Evolutionary conservation across 2,797 vertebrate genomes (phyloP).

Genomic region (Cetoscarus ocellatus): DNA sequence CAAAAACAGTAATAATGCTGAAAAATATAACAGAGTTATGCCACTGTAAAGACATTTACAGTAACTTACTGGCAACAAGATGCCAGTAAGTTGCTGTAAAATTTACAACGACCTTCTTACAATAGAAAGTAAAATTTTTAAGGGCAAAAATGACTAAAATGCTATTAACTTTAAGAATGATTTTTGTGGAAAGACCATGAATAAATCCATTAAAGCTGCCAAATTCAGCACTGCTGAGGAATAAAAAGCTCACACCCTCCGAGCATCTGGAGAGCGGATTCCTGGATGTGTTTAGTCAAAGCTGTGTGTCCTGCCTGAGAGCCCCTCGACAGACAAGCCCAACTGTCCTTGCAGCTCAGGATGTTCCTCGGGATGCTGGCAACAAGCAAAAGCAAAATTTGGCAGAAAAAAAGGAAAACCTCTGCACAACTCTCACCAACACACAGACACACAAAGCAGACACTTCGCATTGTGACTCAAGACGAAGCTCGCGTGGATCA

Average conservation of each 20-base stretch:
- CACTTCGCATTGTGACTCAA: conserved; percentile 57
- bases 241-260: not conserved
- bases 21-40: too few relatives aligned
- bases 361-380: conserved; percentile 7
- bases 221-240: not conserved
- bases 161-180: too few relatives aligned
- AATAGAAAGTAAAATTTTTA: too few relatives aligned
- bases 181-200: not conserved
- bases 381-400: conserved; percentile 13
- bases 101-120: too few relatives aligned
- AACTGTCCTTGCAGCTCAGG: conserved; percentile 20
- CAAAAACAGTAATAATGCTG: too few relatives aligned
- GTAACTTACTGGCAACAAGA: too few relatives aligned
- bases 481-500: conserved; percentile 64
- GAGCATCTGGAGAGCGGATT: conserved; percentile 19
- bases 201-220: not conserved
- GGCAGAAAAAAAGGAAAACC: conserved; percentile 3
- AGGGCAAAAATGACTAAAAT: too few relatives aligned
- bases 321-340: conserved; percentile 27
- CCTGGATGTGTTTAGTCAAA: conserved; percentile 17
- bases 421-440: conserved; percentile 12
- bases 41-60: too few relatives aligned
- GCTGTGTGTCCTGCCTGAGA: conserved; percentile 13
- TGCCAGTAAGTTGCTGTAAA: too few relatives aligned
- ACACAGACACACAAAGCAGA: conserved; percentile 15